A percentile compares a stretch with the other conserved stretches of the same genome.
phyloP scores from a whole-genome alignment of 2,113 vertebrate species.

The Corapipo altera region DNA sequence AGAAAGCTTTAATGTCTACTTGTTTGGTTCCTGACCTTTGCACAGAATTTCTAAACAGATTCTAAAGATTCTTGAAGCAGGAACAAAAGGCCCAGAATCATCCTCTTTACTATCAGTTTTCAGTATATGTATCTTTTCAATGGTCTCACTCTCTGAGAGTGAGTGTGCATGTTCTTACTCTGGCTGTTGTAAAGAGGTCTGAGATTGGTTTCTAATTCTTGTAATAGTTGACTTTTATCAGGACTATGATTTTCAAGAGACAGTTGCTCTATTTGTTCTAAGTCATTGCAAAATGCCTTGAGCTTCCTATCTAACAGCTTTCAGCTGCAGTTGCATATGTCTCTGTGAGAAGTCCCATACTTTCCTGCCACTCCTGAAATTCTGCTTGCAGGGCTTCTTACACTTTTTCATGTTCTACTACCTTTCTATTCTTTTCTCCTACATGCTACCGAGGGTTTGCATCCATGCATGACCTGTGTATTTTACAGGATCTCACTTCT shows the following conservation, averaged over 20 bases:
- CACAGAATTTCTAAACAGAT: neutral
- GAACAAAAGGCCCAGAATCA: neutral
- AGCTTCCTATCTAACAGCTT: neutral
- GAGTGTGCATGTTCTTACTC: rapidly evolving
- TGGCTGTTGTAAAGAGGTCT: neutral
- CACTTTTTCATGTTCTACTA: neutral
- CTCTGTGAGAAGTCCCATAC: neutral
- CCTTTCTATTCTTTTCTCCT: neutral
- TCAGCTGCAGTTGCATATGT: neutral
- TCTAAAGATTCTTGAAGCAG: neutral
- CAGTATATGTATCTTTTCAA: neutral
- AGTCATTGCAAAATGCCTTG: neutral
- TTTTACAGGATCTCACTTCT: neutral
- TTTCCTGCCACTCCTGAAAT: neutral
- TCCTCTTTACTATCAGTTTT: neutral
- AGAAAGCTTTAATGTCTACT: neutral
- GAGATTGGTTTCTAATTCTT: neutral
- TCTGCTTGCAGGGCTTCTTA: neutral
- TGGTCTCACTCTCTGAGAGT: neutral
- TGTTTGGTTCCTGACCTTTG: neutral
- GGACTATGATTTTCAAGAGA: neutral
- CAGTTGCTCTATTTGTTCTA: neutral
- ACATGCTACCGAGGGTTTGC: neutral
- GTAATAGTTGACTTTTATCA: neutral
- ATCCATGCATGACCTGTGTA: neutral